phyloP scores from a whole-genome alignment of 2,888 invertebrate genomes.

The Rhynchonema sp. region DNA sequence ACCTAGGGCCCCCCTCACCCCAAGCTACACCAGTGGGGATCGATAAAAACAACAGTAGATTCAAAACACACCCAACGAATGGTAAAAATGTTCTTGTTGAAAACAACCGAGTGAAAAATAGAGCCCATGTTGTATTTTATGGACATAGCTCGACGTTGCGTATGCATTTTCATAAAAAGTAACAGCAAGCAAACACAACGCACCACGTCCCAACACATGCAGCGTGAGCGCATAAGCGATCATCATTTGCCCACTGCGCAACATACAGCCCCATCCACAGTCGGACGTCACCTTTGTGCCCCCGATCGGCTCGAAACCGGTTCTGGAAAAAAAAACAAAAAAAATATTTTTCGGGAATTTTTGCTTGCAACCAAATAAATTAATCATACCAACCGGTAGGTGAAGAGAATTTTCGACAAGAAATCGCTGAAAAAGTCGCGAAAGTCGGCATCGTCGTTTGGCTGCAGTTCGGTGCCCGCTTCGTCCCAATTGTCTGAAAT shows the following conservation, averaged over 20 bases:
- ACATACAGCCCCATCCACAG: conserved; percentile 82
- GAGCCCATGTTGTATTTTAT: too few species aligned
- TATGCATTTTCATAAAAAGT: too few species aligned
- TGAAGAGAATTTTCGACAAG: conserved; percentile 36
- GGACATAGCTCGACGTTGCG: too few species aligned
- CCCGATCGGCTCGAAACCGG: conserved; percentile 57
- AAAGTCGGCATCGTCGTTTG: conserved; percentile 2
- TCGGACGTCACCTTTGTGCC: conserved; percentile 66
- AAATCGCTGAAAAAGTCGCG: conserved; percentile 14
- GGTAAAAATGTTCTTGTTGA: too few species aligned
- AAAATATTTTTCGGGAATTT: background rate
- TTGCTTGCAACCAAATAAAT: background rate
- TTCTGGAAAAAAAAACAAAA: background rate
- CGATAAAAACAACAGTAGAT: too few species aligned
- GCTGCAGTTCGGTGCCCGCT: background rate
- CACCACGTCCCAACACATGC: background rate
- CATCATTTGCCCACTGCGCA: conserved; percentile 76
- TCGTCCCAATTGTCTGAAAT: background rate
- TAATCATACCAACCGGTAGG: conserved; percentile 43
- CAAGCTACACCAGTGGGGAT: too few species aligned
- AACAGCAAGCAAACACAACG: too few species aligned
- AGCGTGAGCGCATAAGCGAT: conserved; percentile 40
- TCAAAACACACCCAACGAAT: too few species aligned
- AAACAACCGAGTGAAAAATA: too few species aligned
- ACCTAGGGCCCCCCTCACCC: too few species aligned